These are phyloP conservation scores for Drosophila sturtevanti DNA, from an alignment of 1,140 invertebrate species.

Conservation along the genomic window DNA sequence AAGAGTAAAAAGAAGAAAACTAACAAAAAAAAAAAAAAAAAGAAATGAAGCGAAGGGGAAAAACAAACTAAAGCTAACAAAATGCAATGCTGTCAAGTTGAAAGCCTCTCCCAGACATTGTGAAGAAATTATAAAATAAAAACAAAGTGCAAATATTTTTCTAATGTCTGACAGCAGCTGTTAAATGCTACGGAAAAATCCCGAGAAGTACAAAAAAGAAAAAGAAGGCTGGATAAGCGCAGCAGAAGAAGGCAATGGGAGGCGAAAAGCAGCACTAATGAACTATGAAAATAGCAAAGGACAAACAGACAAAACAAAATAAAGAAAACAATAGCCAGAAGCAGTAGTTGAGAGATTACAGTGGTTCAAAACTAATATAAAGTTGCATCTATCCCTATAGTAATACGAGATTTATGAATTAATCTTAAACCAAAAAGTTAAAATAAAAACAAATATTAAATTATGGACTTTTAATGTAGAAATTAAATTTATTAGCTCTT, in stretches of 20 bases:
- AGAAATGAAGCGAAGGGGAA: background rate
- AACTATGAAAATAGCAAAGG: conserved; percentile 63
- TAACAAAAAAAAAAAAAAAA: background rate
- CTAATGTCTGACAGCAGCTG: conserved; percentile 67
- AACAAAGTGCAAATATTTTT: conserved; percentile 73
- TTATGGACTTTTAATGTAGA: no score
- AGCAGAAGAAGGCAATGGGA: background rate
- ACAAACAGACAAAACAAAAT: conserved; percentile 58
- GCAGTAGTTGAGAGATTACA: conserved; percentile 17
- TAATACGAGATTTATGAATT: no score
- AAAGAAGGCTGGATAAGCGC: conserved; percentile 21
- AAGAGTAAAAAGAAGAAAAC: conserved; percentile 5
- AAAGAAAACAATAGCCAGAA: conserved; percentile 6
- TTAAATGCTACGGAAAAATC: conserved; percentile 43
- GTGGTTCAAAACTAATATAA: conserved; percentile 1
- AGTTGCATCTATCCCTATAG: background rate
- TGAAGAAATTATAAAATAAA: conserved; percentile 59
- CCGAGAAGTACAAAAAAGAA: conserved; percentile 17
- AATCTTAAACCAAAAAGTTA: no score
- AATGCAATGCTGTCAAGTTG: conserved; percentile 42
- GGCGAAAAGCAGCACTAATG: conserved; percentile 47
- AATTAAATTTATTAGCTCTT: no score
- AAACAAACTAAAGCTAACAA: conserved; percentile 15
- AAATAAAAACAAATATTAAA: no score
- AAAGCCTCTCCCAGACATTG: conserved; percentile 51